These are phyloP conservation scores for Cydia pomonella DNA, from an alignment of 1,140 invertebrate genomes.

Conservation along the genomic window DNA sequence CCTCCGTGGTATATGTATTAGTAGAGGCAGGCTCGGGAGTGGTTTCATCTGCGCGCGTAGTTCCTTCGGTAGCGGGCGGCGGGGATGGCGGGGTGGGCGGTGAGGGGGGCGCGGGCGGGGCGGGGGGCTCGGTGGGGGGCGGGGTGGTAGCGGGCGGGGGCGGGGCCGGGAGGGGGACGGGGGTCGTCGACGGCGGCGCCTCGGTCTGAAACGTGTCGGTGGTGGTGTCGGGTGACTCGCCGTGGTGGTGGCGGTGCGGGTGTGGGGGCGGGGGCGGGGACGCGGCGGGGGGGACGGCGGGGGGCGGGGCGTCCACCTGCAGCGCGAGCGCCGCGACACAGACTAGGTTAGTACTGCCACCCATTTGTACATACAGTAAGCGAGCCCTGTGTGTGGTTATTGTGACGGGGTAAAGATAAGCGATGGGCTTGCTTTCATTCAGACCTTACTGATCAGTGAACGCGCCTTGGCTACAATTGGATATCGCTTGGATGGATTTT, in stretches of 20 bases:
- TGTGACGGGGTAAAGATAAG: slow-evolving; percentile 4
- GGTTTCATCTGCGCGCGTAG: slow-evolving; percentile 58
- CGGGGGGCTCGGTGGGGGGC: slow-evolving; percentile 34
- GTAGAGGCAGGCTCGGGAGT: slow-evolving; percentile 67
- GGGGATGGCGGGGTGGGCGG: slow-evolving; percentile 39
- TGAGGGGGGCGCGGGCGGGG: slow-evolving; percentile 18
- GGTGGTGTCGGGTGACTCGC: slow-evolving; percentile 58
- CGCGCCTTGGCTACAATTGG: background rate
- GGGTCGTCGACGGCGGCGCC: slow-evolving; percentile 49
- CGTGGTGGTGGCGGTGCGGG: slow-evolving; percentile 74
- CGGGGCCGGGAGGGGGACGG: slow-evolving; percentile 36
- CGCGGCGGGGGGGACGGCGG: slow-evolving; percentile 43
- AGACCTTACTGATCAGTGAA: background rate
- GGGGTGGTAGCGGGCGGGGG: slow-evolving; percentile 30
- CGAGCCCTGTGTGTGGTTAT: slow-evolving; percentile 47
- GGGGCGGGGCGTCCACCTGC: slow-evolving; percentile 57
- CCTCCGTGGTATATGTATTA: slow-evolving; percentile 77
- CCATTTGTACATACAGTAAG: slow-evolving; percentile 39
- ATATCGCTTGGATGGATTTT: background rate
- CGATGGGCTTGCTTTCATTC: background rate
- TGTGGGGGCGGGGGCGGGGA: slow-evolving; percentile 61
- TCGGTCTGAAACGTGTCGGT: slow-evolving; percentile 73
- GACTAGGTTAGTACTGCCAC: slow-evolving; percentile 74
- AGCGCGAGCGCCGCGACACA: slow-evolving; percentile 63
- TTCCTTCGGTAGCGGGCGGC: slow-evolving; percentile 49